A percentile compares a stretch with the other conserved stretches of the same genome.
Conservation (phyloP, 2,113 vertebrate species). For the Rhineura floridana region DNA sequence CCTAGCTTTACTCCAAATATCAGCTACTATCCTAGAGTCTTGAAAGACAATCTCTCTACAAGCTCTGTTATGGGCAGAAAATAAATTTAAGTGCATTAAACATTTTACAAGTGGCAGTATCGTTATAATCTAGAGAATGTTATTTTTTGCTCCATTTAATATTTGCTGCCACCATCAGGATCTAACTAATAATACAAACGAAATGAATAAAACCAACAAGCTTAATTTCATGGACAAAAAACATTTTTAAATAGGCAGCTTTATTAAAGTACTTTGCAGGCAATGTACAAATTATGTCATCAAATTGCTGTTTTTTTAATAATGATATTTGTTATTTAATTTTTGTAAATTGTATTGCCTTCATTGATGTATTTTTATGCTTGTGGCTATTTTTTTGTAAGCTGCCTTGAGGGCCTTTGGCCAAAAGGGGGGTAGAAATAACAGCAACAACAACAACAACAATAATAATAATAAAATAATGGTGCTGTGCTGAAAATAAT, state of each 20-base stretch:
- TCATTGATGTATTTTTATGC: too few relatives aligned
- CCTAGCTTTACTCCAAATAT: background rate
- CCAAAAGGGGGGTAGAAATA: too few relatives aligned
- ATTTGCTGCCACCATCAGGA: conserved; percentile 70
- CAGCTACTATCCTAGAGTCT: background rate
- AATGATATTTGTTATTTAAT: too few relatives aligned
- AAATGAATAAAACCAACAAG: background rate
- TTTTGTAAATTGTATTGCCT: too few relatives aligned
- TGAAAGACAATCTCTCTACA: background rate
- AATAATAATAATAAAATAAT: too few relatives aligned
- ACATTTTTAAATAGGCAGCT: background rate
- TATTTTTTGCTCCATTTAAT: conserved; percentile 13
- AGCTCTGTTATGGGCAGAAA: background rate
- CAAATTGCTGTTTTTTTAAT: too few relatives aligned
- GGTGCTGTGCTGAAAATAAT: background rate
- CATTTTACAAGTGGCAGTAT: background rate
- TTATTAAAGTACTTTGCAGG: background rate
- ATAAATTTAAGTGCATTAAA: background rate
- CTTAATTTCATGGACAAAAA: background rate
- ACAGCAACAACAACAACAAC: too few relatives aligned
- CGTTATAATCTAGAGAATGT: background rate
- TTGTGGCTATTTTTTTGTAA: too few relatives aligned
- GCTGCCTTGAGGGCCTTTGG: too few relatives aligned
- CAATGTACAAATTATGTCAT: background rate
- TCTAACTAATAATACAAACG: conserved; percentile 34